Conservation (phyloP, 2,113 vertebrate species). For the Aix galericulata region DNA sequence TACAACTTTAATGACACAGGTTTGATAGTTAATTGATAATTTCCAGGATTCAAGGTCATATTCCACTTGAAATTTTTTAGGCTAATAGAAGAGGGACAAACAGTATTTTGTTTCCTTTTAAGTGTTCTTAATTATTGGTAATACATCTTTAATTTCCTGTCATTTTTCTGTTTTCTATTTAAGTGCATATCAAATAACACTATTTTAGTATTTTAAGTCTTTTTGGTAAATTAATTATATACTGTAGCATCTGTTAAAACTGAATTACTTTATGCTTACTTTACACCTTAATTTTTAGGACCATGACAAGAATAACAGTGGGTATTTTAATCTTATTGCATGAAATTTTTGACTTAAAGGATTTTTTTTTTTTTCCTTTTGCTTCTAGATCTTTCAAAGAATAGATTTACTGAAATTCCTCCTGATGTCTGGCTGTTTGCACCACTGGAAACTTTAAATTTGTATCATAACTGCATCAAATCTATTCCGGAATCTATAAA, state of each 20-base stretch:
- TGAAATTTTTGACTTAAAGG: not conserved
- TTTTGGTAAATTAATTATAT: constrained; percentile 35
- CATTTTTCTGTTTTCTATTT: not conserved
- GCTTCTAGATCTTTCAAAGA: constrained; percentile 93
- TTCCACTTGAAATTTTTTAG: too few species aligned
- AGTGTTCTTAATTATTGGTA: not conserved
- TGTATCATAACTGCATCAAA: constrained; percentile 99
- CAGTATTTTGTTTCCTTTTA: not conserved
- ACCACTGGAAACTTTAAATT: constrained; percentile 93
- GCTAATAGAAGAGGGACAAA: not conserved
- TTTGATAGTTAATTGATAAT: not conserved
- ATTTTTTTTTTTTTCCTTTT: not conserved
- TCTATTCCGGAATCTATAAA: constrained; percentile 94
- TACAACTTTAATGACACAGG: not conserved
- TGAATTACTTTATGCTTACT: constrained; percentile 58
- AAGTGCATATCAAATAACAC: not conserved
- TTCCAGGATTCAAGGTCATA: not conserved
- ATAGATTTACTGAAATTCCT: constrained; percentile 94
- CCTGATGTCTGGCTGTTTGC: constrained; percentile 94
- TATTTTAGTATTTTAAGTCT: not conserved
- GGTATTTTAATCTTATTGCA: not conserved
- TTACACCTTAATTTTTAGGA: constrained; percentile 37
- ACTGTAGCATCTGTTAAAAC: constrained; percentile 23
- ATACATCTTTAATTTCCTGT: not conserved
- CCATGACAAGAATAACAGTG: constrained; percentile 11